phyloP scores from a whole-genome alignment of 2,888 invertebrate species.

The Drosophila nigricruria region DNA sequence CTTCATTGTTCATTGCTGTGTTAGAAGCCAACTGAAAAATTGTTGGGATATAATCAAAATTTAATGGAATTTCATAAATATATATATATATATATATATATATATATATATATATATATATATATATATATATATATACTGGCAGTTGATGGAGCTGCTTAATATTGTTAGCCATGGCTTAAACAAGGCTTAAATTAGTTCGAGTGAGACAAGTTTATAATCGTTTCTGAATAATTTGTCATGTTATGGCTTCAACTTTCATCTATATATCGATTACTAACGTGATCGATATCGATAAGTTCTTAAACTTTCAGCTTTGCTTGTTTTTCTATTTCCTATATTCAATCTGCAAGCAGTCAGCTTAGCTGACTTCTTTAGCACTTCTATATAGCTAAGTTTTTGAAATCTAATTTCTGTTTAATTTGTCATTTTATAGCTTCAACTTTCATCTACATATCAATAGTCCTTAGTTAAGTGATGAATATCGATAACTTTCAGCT shows the following conservation, averaged over 20 bases:
- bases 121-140: not conserved
- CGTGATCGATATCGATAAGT: no score
- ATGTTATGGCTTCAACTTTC: no score
- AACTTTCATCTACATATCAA: not conserved
- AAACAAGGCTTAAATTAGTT: not conserved
- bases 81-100: not conserved
- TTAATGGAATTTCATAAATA: constrained; percentile 6
- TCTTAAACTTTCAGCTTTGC: no score
- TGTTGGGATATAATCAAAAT: constrained; percentile 31
- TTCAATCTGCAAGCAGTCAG: no score
- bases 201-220: no score
- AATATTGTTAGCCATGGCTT: not conserved
- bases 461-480: not conserved
- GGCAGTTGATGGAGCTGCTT: not conserved
- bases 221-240: no score
- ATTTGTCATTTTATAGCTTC: not conserved
- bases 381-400: no score
- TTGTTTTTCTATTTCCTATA: no score
- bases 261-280: no score
- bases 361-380: not conserved
- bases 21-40: constrained; percentile 15
- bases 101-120: no score
- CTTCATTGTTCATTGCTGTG: constrained; percentile 21
- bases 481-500: not conserved
- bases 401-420: no score